A percentile compares a stretch with the other conserved stretches of the same genome.
Conservation (phyloP, 1,140 invertebrate genomes). For the Linepithema humile region DNA sequence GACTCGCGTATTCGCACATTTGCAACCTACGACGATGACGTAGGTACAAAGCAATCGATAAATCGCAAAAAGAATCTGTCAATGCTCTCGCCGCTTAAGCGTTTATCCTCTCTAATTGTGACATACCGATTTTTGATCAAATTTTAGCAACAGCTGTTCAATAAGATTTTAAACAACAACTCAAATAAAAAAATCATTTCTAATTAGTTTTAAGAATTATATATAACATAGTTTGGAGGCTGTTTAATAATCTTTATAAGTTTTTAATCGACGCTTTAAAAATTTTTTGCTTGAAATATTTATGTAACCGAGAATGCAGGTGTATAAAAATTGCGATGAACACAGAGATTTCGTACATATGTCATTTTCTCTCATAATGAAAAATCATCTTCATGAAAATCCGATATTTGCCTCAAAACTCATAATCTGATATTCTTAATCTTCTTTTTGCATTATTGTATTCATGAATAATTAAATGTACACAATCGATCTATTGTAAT, state of each 20-base stretch:
- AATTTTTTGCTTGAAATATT: not conserved
- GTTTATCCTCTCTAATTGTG: not conserved
- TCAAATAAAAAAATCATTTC: not conserved
- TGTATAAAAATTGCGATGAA: not conserved
- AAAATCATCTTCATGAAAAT: not conserved
- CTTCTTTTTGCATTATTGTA: not conserved
- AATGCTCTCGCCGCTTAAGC: not conserved
- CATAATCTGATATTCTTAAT: too few species aligned
- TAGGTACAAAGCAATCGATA: conserved; percentile 8
- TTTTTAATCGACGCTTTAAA: not conserved
- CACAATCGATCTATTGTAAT: not conserved
- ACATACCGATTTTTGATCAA: not conserved
- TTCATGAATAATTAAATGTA: not conserved
- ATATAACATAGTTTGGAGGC: not conserved
- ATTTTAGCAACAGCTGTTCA: not conserved
- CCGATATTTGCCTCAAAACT: not conserved
- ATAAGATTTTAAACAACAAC: not conserved
- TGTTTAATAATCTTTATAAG: not conserved
- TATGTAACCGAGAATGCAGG: not conserved
- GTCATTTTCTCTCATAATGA: not conserved
- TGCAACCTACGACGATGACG: conserved; percentile 27
- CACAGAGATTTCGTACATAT: not conserved
- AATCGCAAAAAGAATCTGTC: not conserved
- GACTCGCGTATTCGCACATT: conserved; percentile 20
- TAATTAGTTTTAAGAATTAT: not conserved